Conservation (phyloP, 2,888 invertebrate species). For the Hecatera dysodea region DNA sequence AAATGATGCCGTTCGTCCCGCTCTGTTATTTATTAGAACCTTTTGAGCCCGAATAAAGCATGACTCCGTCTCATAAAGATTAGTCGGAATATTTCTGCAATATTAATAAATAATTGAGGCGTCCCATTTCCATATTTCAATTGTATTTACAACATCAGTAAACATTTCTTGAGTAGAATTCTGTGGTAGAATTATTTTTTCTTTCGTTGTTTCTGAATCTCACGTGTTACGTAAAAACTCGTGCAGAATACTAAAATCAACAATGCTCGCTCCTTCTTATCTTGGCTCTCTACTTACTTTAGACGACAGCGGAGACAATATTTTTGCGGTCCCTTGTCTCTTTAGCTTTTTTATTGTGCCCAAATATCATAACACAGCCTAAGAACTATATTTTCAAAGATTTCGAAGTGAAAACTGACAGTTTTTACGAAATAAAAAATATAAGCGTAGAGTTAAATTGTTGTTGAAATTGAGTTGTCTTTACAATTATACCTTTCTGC, state of each 20-base stretch:
- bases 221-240: constrained; percentile 53
- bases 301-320: constrained; percentile 61
- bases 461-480: no score
- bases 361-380: constrained; percentile 40
- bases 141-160: constrained; percentile 41
- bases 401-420: constrained; percentile 4
- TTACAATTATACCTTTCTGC: no score
- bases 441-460: not conserved
- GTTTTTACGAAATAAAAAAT: constrained; percentile 1
- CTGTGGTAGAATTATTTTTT: constrained; percentile 16
- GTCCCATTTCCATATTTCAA: constrained; percentile 45
- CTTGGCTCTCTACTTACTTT: constrained; percentile 61
- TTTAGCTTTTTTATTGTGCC: constrained; percentile 56
- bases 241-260: constrained; percentile 67
- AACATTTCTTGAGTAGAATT: constrained; percentile 31
- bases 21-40: constrained; percentile 56
- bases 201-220: constrained; percentile 28
- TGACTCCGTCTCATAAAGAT: constrained; percentile 28
- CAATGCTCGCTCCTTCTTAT: constrained; percentile 60
- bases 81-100: constrained; percentile 33
- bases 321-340: constrained; percentile 58
- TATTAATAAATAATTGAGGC: constrained; percentile 36
- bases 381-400: constrained; percentile 27
- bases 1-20: constrained; percentile 56
- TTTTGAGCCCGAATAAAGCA: constrained; percentile 33